Evolutionary conservation across 2,113 vertebrate species (phyloP).

Genomic region (Gymnarchus niloticus): DNA sequence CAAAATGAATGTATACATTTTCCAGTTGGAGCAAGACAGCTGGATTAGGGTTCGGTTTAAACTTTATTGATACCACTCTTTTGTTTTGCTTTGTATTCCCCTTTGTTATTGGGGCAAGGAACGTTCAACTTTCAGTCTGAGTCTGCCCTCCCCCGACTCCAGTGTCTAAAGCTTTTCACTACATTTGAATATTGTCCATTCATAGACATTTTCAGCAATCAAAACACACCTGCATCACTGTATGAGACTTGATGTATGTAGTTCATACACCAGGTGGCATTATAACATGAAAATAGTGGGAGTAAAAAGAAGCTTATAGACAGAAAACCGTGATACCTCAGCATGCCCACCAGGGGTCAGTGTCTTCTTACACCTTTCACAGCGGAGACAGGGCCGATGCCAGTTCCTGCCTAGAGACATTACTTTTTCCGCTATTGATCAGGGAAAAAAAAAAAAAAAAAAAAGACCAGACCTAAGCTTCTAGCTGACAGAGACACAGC

Average conservation of each 20-base stretch:
- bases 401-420: slow-evolving; percentile 54
- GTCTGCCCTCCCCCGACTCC: too few species aligned
- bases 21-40: too few species aligned
- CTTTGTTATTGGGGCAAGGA: too few species aligned
- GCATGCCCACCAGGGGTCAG: slow-evolving; percentile 55
- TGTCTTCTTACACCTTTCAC: slow-evolving; percentile 57
- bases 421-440: slow-evolving; percentile 22
- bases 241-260: not conserved
- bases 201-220: too few species aligned
- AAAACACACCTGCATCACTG: not conserved
- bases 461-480: not conserved
- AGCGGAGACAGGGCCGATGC: slow-evolving; percentile 59
- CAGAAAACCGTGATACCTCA: slow-evolving; percentile 39
- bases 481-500: not conserved
- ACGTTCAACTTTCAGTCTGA: too few species aligned
- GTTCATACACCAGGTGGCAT: not conserved
- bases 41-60: too few species aligned
- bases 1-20: not conserved
- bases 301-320: not conserved
- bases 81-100: too few species aligned
- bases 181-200: too few species aligned
- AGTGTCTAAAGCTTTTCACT: too few species aligned
- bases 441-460: not conserved
- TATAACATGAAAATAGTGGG: not conserved
- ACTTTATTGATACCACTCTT: too few species aligned